A percentile compares a stretch with the other conserved stretches of the same genome.
phyloP scores from a whole-genome alignment of 2,888 invertebrate genomes.

The Andrena minutula region DNA sequence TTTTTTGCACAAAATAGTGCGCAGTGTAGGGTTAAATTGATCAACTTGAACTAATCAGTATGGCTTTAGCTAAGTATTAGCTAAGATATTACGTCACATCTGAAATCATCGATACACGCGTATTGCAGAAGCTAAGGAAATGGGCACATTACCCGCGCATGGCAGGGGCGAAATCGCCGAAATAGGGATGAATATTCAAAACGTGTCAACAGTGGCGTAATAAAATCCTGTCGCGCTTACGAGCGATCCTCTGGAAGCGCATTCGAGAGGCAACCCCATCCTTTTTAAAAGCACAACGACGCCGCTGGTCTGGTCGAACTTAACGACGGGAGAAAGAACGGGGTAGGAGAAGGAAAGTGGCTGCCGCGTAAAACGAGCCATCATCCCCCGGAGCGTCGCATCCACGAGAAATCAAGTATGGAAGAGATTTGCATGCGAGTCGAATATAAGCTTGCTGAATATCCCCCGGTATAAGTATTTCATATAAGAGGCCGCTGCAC shows the following conservation, averaged over 20 bases:
- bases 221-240: slow-evolving; percentile 3
- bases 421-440: slow-evolving; percentile 83
- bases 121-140: too few species aligned
- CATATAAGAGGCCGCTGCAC: slow-evolving; percentile 76
- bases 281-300: slow-evolving; percentile 39
- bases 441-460: slow-evolving; percentile 82
- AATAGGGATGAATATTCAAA: background rate
- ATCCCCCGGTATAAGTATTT: slow-evolving; percentile 81
- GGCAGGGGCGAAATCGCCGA: background rate
- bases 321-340: slow-evolving; percentile 50
- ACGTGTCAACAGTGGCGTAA: background rate
- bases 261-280: slow-evolving; percentile 23
- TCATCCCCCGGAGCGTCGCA: slow-evolving; percentile 72
- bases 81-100: too few species aligned
- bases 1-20: too few species aligned
- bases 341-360: slow-evolving; percentile 55
- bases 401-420: slow-evolving; percentile 82
- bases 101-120: too few species aligned
- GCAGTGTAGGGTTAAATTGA: too few species aligned
- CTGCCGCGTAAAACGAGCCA: slow-evolving; percentile 70
- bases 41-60: too few species aligned
- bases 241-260: slow-evolving; percentile 14
- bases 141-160: too few species aligned
- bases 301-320: slow-evolving; percentile 48
- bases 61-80: too few species aligned